These are phyloP conservation scores for Rana temporaria DNA, from an alignment of 2,113 vertebrate genomes.

Conservation along the genomic window DNA sequence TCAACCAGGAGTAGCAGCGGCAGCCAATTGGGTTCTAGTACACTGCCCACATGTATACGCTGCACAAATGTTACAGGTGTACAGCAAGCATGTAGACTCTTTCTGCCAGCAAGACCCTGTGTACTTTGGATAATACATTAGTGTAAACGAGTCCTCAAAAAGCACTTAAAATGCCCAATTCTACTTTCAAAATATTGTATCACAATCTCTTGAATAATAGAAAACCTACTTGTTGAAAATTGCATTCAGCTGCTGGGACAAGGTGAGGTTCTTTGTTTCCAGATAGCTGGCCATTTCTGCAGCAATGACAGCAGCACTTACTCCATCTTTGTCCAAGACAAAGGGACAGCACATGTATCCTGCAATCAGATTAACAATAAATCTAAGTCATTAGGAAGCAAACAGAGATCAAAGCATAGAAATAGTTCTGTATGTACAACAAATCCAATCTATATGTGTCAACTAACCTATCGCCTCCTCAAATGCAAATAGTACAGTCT, in stretches of 20 bases:
- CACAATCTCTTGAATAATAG: neutral
- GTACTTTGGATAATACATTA: no score
- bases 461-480: slow-evolving; percentile 94
- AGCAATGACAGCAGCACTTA: slow-evolving; percentile 91
- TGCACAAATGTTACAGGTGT: no score
- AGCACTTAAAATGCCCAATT: neutral
- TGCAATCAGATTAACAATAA: slow-evolving; percentile 61
- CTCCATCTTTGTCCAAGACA: slow-evolving; percentile 97
- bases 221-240: slow-evolving; percentile 90
- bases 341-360: slow-evolving; percentile 95
- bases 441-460: neutral
- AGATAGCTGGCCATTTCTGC: slow-evolving; percentile 90
- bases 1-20: no score
- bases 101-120: no score
- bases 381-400: neutral
- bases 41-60: no score
- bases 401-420: neutral
- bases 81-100: no score
- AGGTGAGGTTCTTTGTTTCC: slow-evolving; percentile 77
- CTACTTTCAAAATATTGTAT: neutral
- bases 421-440: neutral
- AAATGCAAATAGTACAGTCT: slow-evolving; percentile 94
- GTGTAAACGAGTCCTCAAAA: no score
- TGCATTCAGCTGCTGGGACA: slow-evolving; percentile 86
- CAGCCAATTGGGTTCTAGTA: no score